Percentiles rank a stretch among this genome's conserved stretches.
Conservation (phyloP, 2,113 vertebrate genomes). For the Syngnathus floridae region DNA sequence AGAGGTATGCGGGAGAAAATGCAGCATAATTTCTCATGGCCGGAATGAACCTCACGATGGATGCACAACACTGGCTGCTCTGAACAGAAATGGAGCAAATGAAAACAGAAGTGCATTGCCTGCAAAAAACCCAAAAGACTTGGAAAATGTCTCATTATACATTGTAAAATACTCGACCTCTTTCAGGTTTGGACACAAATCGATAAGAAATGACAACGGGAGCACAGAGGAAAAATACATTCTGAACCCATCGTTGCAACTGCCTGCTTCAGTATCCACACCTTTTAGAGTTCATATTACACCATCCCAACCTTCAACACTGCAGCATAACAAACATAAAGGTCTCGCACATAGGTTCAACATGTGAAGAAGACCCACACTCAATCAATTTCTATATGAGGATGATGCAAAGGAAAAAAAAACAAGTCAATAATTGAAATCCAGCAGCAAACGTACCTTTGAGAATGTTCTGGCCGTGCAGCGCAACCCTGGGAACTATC, state of each 20-base stretch:
- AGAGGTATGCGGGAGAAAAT: constrained; percentile 20
- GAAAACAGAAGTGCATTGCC: constrained; percentile 51
- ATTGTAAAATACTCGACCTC: constrained; percentile 13
- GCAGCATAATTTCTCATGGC: constrained; percentile 37
- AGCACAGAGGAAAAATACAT: constrained; percentile 2
- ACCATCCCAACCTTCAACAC: neutral
- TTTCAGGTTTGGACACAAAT: neutral
- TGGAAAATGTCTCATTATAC: constrained; percentile 27
- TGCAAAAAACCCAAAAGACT: constrained; percentile 42
- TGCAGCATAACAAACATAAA: constrained; percentile 10
- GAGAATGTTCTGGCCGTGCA: constrained; percentile 68
- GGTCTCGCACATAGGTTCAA: neutral
- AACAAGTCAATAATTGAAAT: constrained; percentile 34
- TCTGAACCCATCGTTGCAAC: neutral
- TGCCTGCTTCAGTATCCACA: neutral
- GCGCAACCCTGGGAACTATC: constrained; percentile 69
- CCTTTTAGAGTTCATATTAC: constrained; percentile 13
- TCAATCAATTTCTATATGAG: constrained; percentile 18
- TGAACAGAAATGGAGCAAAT: constrained; percentile 43
- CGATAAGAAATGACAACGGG: constrained; percentile 11
- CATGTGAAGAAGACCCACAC: constrained; percentile 7
- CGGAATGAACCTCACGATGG: constrained; percentile 38
- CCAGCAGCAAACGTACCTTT: constrained; percentile 66
- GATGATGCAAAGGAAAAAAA: constrained; percentile 19
- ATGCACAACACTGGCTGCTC: constrained; percentile 26